phyloP scores from a whole-genome alignment of 1,140 invertebrate genomes.

The Geopemphigus sp. region DNA sequence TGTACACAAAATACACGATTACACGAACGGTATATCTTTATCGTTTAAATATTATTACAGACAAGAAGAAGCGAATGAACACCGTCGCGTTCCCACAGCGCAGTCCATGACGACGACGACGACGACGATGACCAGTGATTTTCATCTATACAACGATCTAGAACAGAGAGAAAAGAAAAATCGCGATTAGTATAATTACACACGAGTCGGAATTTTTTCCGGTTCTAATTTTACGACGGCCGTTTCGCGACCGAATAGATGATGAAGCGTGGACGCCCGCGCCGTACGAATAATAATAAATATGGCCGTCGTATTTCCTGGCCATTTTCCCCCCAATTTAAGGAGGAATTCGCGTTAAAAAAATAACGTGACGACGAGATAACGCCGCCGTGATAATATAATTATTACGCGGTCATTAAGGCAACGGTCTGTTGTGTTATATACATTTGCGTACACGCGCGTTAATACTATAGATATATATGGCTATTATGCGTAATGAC shows the following conservation, averaged over 20 bases:
- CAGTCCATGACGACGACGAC: slow-evolving; percentile 1
- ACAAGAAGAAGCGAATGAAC: slow-evolving; percentile 33
- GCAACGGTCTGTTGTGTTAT: background rate
- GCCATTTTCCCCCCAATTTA: background rate
- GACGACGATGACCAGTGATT: background rate
- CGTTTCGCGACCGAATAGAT: no score
- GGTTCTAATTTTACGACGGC: background rate
- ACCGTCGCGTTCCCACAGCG: background rate
- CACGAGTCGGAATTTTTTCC: background rate
- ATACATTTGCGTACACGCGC: background rate
- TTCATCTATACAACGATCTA: background rate
- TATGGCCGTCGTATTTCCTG: no score
- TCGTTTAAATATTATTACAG: slow-evolving; percentile 29
- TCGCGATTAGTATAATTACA: background rate
- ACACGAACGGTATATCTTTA: slow-evolving; percentile 16
- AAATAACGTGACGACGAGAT: background rate
- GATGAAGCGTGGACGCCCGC: no score
- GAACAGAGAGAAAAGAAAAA: slow-evolving; percentile 14
- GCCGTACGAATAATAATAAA: no score
- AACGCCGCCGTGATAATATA: background rate
- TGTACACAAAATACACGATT: slow-evolving; percentile 33
- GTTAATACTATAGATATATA: background rate
- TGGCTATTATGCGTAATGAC: background rate
- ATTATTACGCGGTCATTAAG: slow-evolving; percentile 40
- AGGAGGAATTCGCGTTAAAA: background rate